Evolutionary conservation across 2,888 invertebrate genomes (phyloP).

Genomic region (Meteorus colon): DNA sequence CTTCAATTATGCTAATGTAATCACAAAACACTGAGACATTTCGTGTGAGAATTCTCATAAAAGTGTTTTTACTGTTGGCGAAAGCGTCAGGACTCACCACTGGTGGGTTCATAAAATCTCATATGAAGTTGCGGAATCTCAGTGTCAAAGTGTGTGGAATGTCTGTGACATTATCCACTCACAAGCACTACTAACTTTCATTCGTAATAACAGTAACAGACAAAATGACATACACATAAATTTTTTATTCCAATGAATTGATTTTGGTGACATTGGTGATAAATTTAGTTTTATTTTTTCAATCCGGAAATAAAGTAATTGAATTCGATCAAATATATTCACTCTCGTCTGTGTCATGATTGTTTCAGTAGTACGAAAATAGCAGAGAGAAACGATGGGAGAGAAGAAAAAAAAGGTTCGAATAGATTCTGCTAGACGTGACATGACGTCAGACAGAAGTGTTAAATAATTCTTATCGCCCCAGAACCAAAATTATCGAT

Average conservation of each 20-base stretch:
- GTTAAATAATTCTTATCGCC: background rate
- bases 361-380: background rate
- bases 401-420: background rate
- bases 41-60: constrained; percentile 4
- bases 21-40: background rate
- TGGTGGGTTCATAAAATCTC: constrained; percentile 5
- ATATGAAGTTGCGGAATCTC: background rate
- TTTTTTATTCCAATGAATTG: too few relatives aligned
- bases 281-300: too few relatives aligned
- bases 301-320: background rate
- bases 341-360: background rate
- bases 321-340: background rate
- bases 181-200: background rate
- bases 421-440: background rate
- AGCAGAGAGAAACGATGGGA: background rate
- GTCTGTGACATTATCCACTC: constrained; percentile 13
- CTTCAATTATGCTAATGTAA: constrained; percentile 17
- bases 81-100: background rate
- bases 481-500: background rate
- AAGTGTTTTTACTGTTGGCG: constrained; percentile 1
- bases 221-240: background rate
- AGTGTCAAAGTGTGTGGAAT: background rate
- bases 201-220: background rate
- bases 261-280: too few relatives aligned
- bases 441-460: background rate